These are phyloP conservation scores for Cydia amplana DNA, from an alignment of 1,140 invertebrate species.

Conservation along the genomic window DNA sequence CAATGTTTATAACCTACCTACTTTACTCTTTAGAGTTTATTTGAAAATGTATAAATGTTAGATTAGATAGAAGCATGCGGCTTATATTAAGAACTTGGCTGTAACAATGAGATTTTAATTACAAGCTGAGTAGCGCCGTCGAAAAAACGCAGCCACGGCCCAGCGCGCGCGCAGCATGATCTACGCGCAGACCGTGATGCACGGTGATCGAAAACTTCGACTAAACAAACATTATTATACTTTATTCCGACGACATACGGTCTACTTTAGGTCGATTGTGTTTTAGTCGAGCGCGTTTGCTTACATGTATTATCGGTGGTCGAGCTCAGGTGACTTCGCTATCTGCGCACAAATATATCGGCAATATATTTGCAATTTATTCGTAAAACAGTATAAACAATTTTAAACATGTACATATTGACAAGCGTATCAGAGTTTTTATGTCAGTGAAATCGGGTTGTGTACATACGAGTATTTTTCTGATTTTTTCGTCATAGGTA, in stretches of 20 bases:
- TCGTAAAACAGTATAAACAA: background rate
- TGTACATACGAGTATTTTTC: too few relatives aligned
- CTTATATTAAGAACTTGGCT: slow-evolving; percentile 19
- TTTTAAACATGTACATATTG: too few relatives aligned
- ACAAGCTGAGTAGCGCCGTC: slow-evolving; percentile 47
- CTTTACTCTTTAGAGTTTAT: too few relatives aligned
- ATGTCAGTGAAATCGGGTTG: too few relatives aligned
- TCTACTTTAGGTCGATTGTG: background rate
- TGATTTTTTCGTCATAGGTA: too few relatives aligned
- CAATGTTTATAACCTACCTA: too few relatives aligned
- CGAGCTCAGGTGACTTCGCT: background rate
- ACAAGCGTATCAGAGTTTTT: too few relatives aligned
- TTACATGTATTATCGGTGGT: slow-evolving; percentile 1
- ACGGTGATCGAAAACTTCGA: background rate
- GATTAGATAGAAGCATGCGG: background rate
- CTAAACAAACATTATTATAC: background rate
- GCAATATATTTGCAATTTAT: slow-evolving; percentile 2
- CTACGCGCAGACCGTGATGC: slow-evolving; percentile 16
- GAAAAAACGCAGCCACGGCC: slow-evolving; percentile 54
- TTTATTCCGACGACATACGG: background rate
- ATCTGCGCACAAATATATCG: background rate
- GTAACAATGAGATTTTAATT: slow-evolving; percentile 40
- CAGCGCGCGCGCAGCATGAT: slow-evolving; percentile 40
- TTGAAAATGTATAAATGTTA: too few relatives aligned
- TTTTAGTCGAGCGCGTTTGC: background rate